Evolutionary conservation across 2,888 invertebrate species (phyloP).

Genomic region (Alviniconcha strummeri): DNA sequence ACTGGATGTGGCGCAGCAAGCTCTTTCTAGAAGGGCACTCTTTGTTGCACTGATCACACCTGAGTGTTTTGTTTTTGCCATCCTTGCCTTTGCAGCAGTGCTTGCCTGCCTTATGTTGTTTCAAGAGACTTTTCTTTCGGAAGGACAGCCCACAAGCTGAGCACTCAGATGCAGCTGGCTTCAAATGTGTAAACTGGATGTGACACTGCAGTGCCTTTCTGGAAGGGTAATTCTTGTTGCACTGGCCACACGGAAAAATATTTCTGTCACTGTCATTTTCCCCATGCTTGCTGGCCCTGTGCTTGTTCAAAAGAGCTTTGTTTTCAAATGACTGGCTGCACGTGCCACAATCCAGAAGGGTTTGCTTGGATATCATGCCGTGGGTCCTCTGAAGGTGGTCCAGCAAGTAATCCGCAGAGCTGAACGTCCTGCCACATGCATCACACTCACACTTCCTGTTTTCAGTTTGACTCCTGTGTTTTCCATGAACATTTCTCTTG

Average conservation of each 20-base stretch:
- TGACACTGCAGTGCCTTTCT: background rate
- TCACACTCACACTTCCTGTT: background rate
- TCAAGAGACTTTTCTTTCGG: background rate
- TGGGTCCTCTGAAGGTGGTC: background rate
- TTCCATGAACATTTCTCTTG: too few relatives aligned
- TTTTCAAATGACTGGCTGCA: background rate
- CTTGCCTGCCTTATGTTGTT: background rate
- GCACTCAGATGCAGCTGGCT: background rate
- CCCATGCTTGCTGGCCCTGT: background rate
- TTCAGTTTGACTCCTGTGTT: too few relatives aligned
- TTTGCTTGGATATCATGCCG: background rate
- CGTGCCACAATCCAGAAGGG: background rate
- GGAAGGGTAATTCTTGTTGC: constrained; percentile 1
- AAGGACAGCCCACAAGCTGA: background rate
- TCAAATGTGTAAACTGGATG: background rate
- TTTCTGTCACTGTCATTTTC: background rate
- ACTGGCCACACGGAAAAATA: background rate
- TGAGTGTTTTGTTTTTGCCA: background rate
- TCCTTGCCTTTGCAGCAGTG: background rate
- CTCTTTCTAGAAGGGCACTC: background rate
- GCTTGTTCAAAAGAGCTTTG: background rate
- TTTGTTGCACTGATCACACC: background rate
- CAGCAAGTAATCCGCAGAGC: background rate
- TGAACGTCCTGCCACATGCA: background rate
- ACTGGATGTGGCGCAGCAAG: background rate